Conservation (phyloP, 2,113 vertebrate species). For the Corythoichthys intestinalis region DNA sequence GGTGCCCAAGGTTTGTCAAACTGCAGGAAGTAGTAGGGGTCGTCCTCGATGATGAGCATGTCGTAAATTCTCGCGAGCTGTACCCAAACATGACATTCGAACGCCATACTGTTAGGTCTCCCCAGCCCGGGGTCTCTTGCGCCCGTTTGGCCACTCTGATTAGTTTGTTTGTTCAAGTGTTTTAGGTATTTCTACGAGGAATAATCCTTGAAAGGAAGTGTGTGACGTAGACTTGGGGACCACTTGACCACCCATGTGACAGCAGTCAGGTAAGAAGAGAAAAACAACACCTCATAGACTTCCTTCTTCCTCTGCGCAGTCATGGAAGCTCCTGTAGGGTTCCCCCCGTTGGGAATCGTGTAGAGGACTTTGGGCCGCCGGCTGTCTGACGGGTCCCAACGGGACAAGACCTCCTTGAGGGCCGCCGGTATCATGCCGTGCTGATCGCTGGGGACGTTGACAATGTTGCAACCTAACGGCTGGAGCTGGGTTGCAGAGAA, state of each 20-base stretch:
- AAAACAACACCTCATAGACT: slow-evolving; percentile 78
- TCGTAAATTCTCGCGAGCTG: slow-evolving; percentile 90
- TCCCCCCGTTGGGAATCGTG: slow-evolving; percentile 91
- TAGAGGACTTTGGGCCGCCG: slow-evolving; percentile 82
- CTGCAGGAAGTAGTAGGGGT: slow-evolving; percentile 96
- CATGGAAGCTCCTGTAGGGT: slow-evolving; percentile 88
- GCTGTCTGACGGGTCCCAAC: slow-evolving; percentile 80
- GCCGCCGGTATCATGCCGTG: slow-evolving; percentile 84
- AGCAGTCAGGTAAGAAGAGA: background rate
- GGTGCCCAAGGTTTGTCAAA: slow-evolving; percentile 81
- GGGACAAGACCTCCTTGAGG: slow-evolving; percentile 78
- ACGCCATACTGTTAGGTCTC: background rate
- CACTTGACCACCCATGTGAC: no score
- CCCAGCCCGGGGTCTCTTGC: no score
- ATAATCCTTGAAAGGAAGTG: no score
- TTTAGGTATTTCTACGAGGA: no score
- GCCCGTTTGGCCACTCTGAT: no score
- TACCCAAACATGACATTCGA: background rate
- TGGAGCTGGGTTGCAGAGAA: slow-evolving; percentile 71
- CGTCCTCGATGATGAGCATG: slow-evolving; percentile 94
- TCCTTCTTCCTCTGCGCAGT: slow-evolving; percentile 80
- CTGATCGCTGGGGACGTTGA: slow-evolving; percentile 84
- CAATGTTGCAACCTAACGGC: slow-evolving; percentile 86
- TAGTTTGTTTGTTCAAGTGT: no score
- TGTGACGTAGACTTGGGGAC: no score